phyloP scores from a whole-genome alignment of 1,140 invertebrate species.

The Drosophila lacteicornis region DNA sequence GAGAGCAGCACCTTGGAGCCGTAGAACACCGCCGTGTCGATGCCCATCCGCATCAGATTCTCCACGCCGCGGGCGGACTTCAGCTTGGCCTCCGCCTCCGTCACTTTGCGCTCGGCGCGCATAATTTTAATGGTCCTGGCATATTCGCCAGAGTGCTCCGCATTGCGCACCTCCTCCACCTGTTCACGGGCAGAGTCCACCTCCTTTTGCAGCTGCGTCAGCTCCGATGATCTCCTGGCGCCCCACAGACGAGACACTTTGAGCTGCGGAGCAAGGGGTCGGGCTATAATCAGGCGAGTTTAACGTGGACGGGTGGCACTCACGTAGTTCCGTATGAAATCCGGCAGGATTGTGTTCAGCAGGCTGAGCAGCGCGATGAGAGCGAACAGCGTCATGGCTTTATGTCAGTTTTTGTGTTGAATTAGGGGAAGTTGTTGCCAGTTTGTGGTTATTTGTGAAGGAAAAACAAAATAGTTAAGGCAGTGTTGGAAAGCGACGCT shows the following conservation, averaged over 20 bases:
- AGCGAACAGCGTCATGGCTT: slow-evolving; percentile 60
- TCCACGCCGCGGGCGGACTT: slow-evolving; percentile 38
- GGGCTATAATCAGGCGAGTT: not conserved
- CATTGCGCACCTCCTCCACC: slow-evolving; percentile 52
- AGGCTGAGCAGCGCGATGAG: slow-evolving; percentile 69
- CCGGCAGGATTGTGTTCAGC: slow-evolving; percentile 68
- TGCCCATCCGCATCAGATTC: slow-evolving; percentile 48
- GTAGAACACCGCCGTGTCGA: slow-evolving; percentile 68
- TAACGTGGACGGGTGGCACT: slow-evolving; percentile 3
- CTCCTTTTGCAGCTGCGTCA: slow-evolving; percentile 32
- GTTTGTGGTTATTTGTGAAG: slow-evolving; percentile 2
- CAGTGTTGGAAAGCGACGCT: not conserved
- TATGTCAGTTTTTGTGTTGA: slow-evolving; percentile 41
- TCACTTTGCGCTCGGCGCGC: slow-evolving; percentile 73
- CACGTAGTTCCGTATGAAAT: slow-evolving; percentile 72
- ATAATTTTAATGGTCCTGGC: slow-evolving; percentile 66
- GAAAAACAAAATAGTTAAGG: slow-evolving; percentile 32
- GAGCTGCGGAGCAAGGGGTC: slow-evolving; percentile 38
- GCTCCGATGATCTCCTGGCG: slow-evolving; percentile 4
- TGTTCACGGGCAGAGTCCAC: slow-evolving; percentile 58
- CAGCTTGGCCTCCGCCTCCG: slow-evolving; percentile 53
- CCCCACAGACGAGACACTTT: slow-evolving; percentile 69
- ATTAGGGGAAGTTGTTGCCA: slow-evolving; percentile 1
- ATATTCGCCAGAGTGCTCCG: slow-evolving; percentile 63
- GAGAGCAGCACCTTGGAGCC: slow-evolving; percentile 60